Percentiles rank a stretch among this genome's conserved stretches.
Conservation (phyloP, 92 coral and sea anemone genomes). For the Palythoa grandiflora region DNA sequence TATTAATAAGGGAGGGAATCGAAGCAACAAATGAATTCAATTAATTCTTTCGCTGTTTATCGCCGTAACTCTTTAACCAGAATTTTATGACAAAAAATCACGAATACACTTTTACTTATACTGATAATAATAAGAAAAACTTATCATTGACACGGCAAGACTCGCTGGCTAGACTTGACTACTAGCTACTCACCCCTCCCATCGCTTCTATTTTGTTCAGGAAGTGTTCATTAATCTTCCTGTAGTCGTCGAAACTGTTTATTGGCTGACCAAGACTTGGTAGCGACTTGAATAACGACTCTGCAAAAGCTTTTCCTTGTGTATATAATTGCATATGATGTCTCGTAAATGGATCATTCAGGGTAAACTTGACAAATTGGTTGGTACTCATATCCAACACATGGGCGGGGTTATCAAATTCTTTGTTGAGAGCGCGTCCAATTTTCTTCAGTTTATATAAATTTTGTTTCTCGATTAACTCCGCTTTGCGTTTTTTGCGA, state of each 20-base stretch:
- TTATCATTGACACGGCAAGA: no score
- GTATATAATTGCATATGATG: constrained; percentile 19
- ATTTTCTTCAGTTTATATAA: constrained; percentile 14
- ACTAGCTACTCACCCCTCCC: constrained; percentile 26
- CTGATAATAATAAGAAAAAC: no score
- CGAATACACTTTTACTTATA: no score
- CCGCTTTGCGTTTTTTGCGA: background rate
- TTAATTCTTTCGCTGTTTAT: no score
- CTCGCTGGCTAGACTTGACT: no score
- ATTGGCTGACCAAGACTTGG: background rate
- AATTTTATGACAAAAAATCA: no score
- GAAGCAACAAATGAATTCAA: no score
- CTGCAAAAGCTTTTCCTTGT: constrained; percentile 8
- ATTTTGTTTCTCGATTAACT: background rate
- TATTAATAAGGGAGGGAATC: no score
- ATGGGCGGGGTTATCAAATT: constrained; percentile 6
- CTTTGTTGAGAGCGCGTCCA: background rate
- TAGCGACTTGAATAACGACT: background rate
- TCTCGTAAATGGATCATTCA: constrained; percentile 22
- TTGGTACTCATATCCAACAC: constrained; percentile 10
- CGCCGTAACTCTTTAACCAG: no score
- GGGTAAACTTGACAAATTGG: background rate
- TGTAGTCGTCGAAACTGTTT: constrained; percentile 28
- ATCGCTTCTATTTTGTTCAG: background rate
- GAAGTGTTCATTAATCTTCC: constrained; percentile 2